Evolutionary conservation across 1,140 invertebrate species (phyloP), one percentile per base, ranked within the genome.

Genomic region (Drosophila kohkoa): DNA sequence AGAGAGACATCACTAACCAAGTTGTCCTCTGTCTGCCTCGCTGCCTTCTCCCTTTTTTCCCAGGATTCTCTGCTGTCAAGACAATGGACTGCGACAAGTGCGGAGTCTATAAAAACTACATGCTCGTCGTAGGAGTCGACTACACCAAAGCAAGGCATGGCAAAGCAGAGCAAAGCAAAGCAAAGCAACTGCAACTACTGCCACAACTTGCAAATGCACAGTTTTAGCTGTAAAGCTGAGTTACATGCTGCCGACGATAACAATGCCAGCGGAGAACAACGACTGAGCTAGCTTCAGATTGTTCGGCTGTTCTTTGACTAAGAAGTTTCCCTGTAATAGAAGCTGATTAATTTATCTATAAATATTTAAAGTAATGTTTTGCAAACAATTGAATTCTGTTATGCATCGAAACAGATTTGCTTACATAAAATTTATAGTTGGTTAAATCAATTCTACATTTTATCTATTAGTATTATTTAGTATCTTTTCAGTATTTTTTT

Each of bases 51-150:
- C 10, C 35, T 7, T 20, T 20, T 20, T 48, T 7, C 13, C 20
- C 35, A 38, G 35, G 10, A 6, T 25, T 45, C 45, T 13, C 7
- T 15, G 5, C 49, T 71, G 68, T 76, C 74, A 85, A 88, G 85
- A 88, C 85, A 88, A 88, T 88, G 80, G 85, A 77, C 75, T 89
- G 81, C 75, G 82, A 86, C 78, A 85, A 85, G 81, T 83, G 81
- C 82, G 62, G 64, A 87, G 83, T 88, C 83, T 83, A 88, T 88
- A 89, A 88, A 88, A 85, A 83, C 71, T 62, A 65, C 76, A 70
- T 49, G 62, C 52, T 35, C 13, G 13, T 35, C 13, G 15, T 1
- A 45, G 43, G 3, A 30, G 52, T 78, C 80, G 70, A 83, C 65
- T 46, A 80, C 83, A 81, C 89, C 76, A 87, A 87, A 10, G 20